phyloP scores from a whole-genome alignment of 2,113 vertebrate species.

The Herpetotheres cachinnans region DNA sequence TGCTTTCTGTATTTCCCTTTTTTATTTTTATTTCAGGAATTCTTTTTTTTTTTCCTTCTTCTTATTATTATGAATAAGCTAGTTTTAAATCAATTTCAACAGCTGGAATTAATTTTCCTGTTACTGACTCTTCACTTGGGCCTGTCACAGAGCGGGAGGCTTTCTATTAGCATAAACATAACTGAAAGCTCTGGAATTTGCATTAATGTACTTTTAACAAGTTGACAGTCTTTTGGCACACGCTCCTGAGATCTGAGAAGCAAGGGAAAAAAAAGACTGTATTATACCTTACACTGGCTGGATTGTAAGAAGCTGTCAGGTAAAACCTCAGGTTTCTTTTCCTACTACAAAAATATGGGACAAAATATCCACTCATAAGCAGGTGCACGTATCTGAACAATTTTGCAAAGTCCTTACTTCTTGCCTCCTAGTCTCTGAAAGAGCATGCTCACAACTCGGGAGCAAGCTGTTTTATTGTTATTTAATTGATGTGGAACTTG shows the following conservation, averaged over 20 bases:
- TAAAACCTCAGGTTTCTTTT: slow-evolving; percentile 68
- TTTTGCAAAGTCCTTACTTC: background rate
- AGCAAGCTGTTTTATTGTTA: background rate
- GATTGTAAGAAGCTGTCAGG: slow-evolving; percentile 71
- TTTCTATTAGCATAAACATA: slow-evolving; percentile 79
- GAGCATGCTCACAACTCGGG: background rate
- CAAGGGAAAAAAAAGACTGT: slow-evolving; percentile 40
- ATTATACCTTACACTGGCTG: slow-evolving; percentile 65
- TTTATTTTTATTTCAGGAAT: slow-evolving; percentile 53
- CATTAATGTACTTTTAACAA: slow-evolving; percentile 75
- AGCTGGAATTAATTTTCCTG: slow-evolving; percentile 79
- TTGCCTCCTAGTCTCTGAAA: background rate
- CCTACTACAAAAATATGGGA: slow-evolving; percentile 45
- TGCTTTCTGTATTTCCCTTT: slow-evolving; percentile 43
- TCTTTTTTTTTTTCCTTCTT: background rate
- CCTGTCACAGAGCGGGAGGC: slow-evolving; percentile 70
- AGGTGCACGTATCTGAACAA: slow-evolving; percentile 58
- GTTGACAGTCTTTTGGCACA: slow-evolving; percentile 76
- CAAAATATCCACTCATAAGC: slow-evolving; percentile 52
- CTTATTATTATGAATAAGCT: slow-evolving; percentile 67
- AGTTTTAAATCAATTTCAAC: slow-evolving; percentile 73
- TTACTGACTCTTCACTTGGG: slow-evolving; percentile 72
- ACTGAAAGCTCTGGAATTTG: slow-evolving; percentile 78
- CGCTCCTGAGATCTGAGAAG: slow-evolving; percentile 66
- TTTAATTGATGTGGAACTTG: background rate